These are phyloP conservation scores for Poeciliopsis gracilis DNA, from an alignment of 2,797 vertebrate species.

Conservation along the genomic window DNA sequence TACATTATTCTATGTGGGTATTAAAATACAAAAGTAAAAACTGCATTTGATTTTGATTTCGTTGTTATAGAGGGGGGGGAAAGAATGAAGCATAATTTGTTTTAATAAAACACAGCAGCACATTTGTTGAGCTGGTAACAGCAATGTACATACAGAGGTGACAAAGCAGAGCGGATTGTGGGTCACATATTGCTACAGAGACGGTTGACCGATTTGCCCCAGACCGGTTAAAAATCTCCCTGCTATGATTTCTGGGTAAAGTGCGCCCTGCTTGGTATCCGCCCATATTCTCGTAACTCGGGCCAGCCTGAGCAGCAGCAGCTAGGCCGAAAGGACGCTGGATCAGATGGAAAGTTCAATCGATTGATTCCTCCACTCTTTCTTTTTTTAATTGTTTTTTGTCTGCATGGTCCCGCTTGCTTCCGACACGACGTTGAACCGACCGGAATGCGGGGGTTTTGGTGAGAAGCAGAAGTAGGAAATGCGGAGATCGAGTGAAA, in stretches of 20 bases:
- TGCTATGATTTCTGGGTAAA: conserved; percentile 81
- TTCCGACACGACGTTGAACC: conserved; percentile 33
- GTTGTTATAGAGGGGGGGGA: neutral
- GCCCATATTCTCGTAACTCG: conserved; percentile 82
- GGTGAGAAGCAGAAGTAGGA: conserved; percentile 68
- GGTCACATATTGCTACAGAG: conserved; percentile 37
- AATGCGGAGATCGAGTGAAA: conserved; percentile 80
- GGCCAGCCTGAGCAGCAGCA: conserved; percentile 69
- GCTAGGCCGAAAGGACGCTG: conserved; percentile 68
- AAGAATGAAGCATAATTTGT: fast-evolving
- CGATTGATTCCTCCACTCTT: conserved; percentile 70
- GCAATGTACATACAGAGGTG: fast-evolving
- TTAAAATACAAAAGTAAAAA: neutral
- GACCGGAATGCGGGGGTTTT: conserved; percentile 61
- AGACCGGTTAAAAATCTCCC: conserved; percentile 68
- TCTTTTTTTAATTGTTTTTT: neutral
- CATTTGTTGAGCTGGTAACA: neutral
- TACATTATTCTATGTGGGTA: neutral
- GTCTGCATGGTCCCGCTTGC: conserved; percentile 32
- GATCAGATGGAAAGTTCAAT: conserved; percentile 80
- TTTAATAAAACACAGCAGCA: neutral
- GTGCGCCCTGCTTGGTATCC: conserved; percentile 78
- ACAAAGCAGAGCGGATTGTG: neutral
- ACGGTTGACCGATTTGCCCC: conserved; percentile 36
- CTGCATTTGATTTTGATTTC: fast-evolving